Base-by-base conservation (phyloP, 2,113 vertebrate species). In the Nerophis ophidion region DNA sequence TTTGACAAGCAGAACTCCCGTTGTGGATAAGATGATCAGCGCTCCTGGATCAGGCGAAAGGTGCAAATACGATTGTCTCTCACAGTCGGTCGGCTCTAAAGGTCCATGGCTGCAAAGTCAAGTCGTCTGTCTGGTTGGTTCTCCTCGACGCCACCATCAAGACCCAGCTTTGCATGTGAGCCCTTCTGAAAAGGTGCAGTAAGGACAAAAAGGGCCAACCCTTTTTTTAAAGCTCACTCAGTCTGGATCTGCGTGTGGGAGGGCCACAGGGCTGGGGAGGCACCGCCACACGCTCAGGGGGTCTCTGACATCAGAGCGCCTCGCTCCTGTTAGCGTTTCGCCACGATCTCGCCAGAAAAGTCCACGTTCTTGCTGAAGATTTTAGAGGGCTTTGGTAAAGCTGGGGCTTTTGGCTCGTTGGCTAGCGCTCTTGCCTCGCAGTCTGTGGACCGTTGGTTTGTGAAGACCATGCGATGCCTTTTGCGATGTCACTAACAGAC, bases 1-100 rank as follows among this genome's bases (percentile, higher is more conserved):
- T 81, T 70, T 63, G 72, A 82, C 76, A 81, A 48, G 81, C 64
- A 26, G 12, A 77, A 84, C 86, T 86, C 62, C 79, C 73, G 62
- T 8, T 63, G 56, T 11, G 67, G 77, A 66, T 65, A 47, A 60
- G 15, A 57, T 46, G 68, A 36, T 76, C 55, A 48, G 68, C 57
- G 48, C 62, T 60, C 51, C 48, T 36, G 33, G 33, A 11, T 42
- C n/a, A 10, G 14, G 64, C 15, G 35, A 36, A 73, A 60, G 47
- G 61, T 63, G 69, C 58, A 66, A 74, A 57, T 0, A 60, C 5
- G 35, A 61, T 9, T 26, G 15, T 77, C 64, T 67, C 70, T 70
- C 60, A 74, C 14, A n/a, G 12, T 48, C 10, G 40, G 7, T 74
- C 40, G 59, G 26, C 26, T 44, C 12, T 38, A 38, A 36, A 38